Evolutionary conservation across 92 coral and sea anemone genomes (phyloP).

Genomic region (Heteractis magnifica): DNA sequence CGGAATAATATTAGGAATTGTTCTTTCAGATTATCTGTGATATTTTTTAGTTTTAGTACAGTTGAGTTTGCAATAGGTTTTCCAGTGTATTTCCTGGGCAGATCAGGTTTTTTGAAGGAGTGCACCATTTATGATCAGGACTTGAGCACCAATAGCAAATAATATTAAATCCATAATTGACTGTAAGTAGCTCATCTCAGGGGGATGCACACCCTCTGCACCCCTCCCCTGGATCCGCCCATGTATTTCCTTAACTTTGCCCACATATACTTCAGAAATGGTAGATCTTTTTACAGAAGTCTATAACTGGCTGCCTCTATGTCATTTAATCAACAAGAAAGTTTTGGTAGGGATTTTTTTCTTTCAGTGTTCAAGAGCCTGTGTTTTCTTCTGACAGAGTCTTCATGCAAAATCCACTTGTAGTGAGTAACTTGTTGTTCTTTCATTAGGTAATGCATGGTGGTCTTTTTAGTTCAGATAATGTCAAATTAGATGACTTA

Average conservation of each 20-base stretch:
- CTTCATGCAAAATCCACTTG: neutral
- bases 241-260: conserved; percentile 44
- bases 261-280: conserved; percentile 89
- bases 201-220: neutral
- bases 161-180: no score
- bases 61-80: no score
- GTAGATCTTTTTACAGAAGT: conserved; percentile 95
- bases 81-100: no score
- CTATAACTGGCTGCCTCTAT: conserved; percentile 96
- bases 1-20: no score
- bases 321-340: conserved; percentile 85
- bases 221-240: neutral
- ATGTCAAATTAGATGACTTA: conserved; percentile 79
- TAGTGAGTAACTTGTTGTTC: neutral
- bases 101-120: no score
- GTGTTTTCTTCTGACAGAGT: no score
- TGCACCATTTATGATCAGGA: no score
- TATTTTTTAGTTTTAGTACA: no score
- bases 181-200: no score
- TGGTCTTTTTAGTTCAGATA: conserved; percentile 83
- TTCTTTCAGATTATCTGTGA: no score
- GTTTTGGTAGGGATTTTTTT: conserved; percentile 61
- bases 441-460: conserved; percentile 92
- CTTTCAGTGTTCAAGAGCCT: neutral
- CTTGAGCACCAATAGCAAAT: no score